Percentiles rank a stretch among this genome's conserved stretches.
phyloP scores from a whole-genome alignment of 2,113 vertebrate genomes.

The Entomyzon cyanotis region DNA sequence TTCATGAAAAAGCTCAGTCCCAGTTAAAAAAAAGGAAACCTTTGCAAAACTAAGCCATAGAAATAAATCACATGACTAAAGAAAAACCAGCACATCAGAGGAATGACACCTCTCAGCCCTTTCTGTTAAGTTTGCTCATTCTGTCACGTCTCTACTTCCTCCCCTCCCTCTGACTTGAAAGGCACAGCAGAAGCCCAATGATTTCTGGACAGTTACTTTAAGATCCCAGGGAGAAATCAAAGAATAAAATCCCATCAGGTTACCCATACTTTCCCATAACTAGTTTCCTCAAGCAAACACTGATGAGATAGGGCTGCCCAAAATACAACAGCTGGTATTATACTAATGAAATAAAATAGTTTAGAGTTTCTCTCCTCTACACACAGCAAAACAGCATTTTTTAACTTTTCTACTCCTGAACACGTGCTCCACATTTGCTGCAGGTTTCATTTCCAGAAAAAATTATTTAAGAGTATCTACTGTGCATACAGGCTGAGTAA shows the following conservation, averaged over 20 bases:
- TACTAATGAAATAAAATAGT: background rate
- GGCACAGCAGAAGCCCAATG: background rate
- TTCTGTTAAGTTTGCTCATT: slow-evolving; percentile 13
- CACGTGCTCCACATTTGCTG: background rate
- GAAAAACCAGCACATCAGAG: slow-evolving; percentile 26
- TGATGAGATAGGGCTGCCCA: background rate
- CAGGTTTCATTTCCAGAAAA: background rate
- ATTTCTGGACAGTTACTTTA: background rate
- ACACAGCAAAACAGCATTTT: fast-evolving
- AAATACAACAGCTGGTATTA: background rate
- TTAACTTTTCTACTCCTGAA: background rate
- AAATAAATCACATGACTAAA: background rate
- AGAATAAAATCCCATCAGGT: background rate
- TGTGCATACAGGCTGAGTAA: background rate
- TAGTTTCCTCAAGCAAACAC: background rate
- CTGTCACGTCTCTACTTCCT: background rate
- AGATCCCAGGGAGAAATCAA: background rate
- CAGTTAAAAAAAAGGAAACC: background rate
- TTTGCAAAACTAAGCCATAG: background rate
- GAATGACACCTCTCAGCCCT: background rate
- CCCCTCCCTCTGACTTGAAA: background rate
- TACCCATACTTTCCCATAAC: background rate
- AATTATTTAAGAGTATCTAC: background rate
- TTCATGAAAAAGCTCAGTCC: background rate
- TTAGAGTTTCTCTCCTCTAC: background rate